Conservation (phyloP, 1,140 invertebrate genomes). For the Trichogramma pretiosum region DNA sequence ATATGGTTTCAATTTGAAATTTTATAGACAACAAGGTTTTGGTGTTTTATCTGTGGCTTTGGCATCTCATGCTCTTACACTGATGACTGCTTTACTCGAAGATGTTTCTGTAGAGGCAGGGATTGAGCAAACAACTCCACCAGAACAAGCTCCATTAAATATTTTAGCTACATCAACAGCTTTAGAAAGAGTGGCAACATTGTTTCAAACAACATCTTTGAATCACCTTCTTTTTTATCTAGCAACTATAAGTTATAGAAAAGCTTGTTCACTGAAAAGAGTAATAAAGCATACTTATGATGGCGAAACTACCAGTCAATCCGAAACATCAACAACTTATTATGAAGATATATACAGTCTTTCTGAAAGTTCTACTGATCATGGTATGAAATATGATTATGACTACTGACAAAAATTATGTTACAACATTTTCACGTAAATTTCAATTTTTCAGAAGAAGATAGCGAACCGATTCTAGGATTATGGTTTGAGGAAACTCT, state of each 20-base stretch:
- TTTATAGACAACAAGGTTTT: slow-evolving; percentile 63
- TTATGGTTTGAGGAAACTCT: slow-evolving; percentile 89
- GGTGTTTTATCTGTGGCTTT: slow-evolving; percentile 74
- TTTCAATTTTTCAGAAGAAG: slow-evolving; percentile 49
- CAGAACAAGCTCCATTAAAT: slow-evolving; percentile 50
- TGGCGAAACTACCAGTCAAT: slow-evolving; percentile 73
- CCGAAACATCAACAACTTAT: slow-evolving; percentile 86
- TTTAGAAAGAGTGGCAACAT: slow-evolving; percentile 56
- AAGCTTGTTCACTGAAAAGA: slow-evolving; percentile 75
- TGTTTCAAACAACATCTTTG: slow-evolving; percentile 58
- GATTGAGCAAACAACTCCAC: slow-evolving; percentile 27
- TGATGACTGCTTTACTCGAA: slow-evolving; percentile 50
- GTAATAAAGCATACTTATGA: slow-evolving; percentile 69
- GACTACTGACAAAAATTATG: background rate
- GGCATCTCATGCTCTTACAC: slow-evolving; percentile 60
- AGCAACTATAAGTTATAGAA: slow-evolving; percentile 80
- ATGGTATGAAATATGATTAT: slow-evolving; percentile 50
- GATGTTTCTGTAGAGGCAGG: slow-evolving; percentile 51
- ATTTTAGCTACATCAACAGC: slow-evolving; percentile 55
- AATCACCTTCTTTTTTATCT: slow-evolving; percentile 78
- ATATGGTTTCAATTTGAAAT: too few species aligned
- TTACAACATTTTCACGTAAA: background rate
- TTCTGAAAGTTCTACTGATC: slow-evolving; percentile 79
- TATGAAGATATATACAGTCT: slow-evolving; percentile 86
- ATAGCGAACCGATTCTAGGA: slow-evolving; percentile 84